Conservation (phyloP, 2,888 invertebrate species). For the Acleris literana region DNA sequence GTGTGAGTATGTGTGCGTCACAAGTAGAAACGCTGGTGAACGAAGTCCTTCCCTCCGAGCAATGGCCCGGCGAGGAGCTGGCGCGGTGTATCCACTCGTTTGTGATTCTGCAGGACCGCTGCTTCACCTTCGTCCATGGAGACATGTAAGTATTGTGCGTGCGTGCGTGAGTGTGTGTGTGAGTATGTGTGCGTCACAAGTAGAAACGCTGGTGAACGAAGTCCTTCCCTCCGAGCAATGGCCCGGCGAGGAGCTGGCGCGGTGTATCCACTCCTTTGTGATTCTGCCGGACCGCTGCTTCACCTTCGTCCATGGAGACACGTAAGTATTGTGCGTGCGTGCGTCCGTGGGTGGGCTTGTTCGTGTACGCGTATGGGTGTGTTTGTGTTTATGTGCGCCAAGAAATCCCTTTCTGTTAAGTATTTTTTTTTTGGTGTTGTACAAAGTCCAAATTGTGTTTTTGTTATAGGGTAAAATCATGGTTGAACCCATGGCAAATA, state of each 20-base stretch:
- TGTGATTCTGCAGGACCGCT: constrained; percentile 47
- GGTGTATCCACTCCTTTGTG: constrained; percentile 57
- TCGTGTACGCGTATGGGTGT: no score
- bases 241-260: constrained; percentile 73
- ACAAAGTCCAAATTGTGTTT: background rate
- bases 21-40: constrained; percentile 36
- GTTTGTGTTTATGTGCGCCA: no score
- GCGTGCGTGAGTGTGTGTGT: no score
- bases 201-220: constrained; percentile 44
- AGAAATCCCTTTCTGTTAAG: background rate
- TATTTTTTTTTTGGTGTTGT: background rate
- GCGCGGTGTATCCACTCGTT: constrained; percentile 61
- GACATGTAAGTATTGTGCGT: constrained; percentile 54
- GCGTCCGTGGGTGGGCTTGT: no score
- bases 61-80: constrained; percentile 77
- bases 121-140: constrained; percentile 48
- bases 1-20: no score
- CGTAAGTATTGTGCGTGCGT: constrained; percentile 49
- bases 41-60: constrained; percentile 50
- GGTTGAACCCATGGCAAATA: constrained; percentile 89
- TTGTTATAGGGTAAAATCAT: constrained; percentile 83
- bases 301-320: constrained; percentile 52
- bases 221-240: constrained; percentile 57
- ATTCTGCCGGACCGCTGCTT: constrained; percentile 47
- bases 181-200: no score